Conservation (phyloP, 2,888 invertebrate genomes). For the Julus scanicus region DNA sequence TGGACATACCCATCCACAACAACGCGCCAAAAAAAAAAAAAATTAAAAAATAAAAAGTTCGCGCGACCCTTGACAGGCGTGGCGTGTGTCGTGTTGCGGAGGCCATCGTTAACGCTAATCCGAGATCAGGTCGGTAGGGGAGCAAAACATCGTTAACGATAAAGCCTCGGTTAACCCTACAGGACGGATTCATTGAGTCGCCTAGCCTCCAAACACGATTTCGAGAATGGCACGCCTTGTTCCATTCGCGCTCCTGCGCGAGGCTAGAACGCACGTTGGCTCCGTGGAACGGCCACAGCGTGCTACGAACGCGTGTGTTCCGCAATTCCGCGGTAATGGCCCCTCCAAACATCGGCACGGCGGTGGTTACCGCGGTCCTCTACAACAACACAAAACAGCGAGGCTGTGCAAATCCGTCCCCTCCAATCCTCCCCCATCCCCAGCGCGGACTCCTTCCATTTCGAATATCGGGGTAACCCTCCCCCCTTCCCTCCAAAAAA, state of each 20-base stretch:
- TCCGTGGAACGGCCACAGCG: not conserved
- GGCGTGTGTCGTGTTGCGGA: too few relatives aligned
- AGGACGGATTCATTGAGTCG: not conserved
- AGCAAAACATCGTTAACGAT: too few relatives aligned
- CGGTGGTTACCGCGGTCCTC: not conserved
- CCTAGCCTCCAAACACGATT: constrained; percentile 1
- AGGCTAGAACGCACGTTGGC: not conserved
- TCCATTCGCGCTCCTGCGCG: not conserved
- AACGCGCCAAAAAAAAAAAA: too few relatives aligned
- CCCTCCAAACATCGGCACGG: not conserved
- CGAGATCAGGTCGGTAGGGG: too few relatives aligned
- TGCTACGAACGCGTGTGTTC: not conserved
- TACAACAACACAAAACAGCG: too few relatives aligned
- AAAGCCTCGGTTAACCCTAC: not conserved
- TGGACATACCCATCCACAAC: too few relatives aligned
- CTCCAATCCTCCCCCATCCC: not conserved
- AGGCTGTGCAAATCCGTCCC: not conserved
- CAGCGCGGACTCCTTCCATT: not conserved
- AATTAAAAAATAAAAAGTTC: too few relatives aligned
- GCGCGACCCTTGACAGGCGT: too few relatives aligned
- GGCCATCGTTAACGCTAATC: too few relatives aligned
- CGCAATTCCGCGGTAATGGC: not conserved
- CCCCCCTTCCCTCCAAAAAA: not conserved
- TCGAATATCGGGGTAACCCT: not conserved
- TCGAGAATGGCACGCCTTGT: not conserved